phyloP scores from a whole-genome alignment of 2,113 vertebrate genomes.

The Oryzias javanicus region DNA sequence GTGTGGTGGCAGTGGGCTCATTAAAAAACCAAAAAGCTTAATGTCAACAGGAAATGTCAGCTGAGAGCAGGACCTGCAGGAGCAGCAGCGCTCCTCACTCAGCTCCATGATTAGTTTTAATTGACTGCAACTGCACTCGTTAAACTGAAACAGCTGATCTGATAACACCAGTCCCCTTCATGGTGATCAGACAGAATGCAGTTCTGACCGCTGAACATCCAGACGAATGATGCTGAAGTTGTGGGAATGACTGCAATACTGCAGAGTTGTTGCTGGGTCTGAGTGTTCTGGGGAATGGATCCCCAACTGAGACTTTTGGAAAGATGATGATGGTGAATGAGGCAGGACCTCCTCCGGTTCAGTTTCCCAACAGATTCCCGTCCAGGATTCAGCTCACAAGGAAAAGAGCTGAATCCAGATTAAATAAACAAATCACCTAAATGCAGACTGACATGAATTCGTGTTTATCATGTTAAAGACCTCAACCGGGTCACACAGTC shows the following conservation, averaged over 20 bases:
- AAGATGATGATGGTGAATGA: too few relatives aligned
- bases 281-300: too few relatives aligned
- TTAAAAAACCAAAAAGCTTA: constrained; percentile 3
- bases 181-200: not conserved
- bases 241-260: too few relatives aligned
- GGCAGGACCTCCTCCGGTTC: too few relatives aligned
- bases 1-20: not conserved
- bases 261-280: too few relatives aligned
- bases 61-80: constrained; percentile 5
- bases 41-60: constrained; percentile 17
- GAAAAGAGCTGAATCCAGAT: not conserved
- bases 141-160: constrained; percentile 2
- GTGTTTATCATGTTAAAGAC: constrained; percentile 1
- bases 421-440: not conserved
- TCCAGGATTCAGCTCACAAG: not conserved
- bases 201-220: too few relatives aligned
- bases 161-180: not conserved
- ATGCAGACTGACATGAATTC: not conserved
- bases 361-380: not conserved
- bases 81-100: constrained; percentile 20
- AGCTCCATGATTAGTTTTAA: constrained; percentile 41
- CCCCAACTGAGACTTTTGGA: too few relatives aligned
- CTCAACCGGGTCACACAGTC: not conserved
- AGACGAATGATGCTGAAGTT: too few relatives aligned
- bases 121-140: constrained; percentile 20